These are phyloP conservation scores for Leptinotarsa undecemlineata DNA, from an alignment of 1,140 invertebrate genomes.

Conservation along the genomic window DNA sequence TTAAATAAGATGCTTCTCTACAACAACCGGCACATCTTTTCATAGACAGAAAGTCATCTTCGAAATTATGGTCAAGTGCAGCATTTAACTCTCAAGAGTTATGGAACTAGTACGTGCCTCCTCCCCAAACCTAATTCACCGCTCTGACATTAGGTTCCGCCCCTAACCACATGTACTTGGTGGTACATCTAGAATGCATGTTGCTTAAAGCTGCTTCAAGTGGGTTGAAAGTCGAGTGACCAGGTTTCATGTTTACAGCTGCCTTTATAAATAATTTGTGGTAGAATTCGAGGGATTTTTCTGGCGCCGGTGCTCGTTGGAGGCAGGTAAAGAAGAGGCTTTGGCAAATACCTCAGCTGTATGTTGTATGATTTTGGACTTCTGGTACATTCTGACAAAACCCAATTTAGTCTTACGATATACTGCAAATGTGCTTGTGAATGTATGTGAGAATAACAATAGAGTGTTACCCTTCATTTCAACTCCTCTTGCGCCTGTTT, in stretches of 20 bases:
- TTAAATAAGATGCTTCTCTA: not conserved
- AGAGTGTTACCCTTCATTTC: conserved; percentile 14
- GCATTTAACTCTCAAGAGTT: not conserved
- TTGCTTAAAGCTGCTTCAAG: not conserved
- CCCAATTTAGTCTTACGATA: not conserved
- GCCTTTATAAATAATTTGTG: too few relatives aligned
- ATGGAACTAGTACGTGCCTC: not conserved
- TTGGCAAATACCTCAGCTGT: not conserved
- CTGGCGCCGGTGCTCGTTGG: not conserved
- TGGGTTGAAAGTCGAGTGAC: not conserved
- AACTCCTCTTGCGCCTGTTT: conserved; percentile 4
- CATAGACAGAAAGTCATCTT: not conserved
- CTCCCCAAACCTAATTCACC: not conserved
- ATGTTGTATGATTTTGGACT: not conserved
- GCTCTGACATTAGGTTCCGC: not conserved
- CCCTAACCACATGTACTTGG: not conserved
- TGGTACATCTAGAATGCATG: not conserved
- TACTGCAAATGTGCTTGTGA: not conserved
- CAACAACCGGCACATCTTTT: not conserved
- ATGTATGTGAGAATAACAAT: conserved; percentile 21
- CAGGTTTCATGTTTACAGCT: not conserved
- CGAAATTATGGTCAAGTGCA: not conserved
- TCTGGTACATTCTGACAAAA: not conserved
- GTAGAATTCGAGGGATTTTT: too few relatives aligned
- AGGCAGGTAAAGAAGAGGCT: not conserved